A percentile compares a stretch with the other conserved stretches of the same genome.
These are phyloP conservation scores for Pteria penguin DNA, from an alignment of 2,888 invertebrate species.

Conservation along the genomic window DNA sequence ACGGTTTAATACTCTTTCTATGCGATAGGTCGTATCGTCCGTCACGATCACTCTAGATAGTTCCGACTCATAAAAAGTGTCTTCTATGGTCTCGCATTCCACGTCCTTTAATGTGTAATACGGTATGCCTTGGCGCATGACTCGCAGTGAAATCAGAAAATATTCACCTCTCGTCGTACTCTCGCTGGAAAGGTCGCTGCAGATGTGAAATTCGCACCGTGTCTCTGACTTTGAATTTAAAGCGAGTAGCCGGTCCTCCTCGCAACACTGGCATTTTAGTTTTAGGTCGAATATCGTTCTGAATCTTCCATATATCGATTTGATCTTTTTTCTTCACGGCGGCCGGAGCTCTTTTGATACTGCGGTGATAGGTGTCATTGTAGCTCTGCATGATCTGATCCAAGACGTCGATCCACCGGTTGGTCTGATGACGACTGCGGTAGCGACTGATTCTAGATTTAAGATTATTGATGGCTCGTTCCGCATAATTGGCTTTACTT, in stretches of 20 bases:
- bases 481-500: conserved; percentile 4
- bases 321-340: conserved; percentile 35
- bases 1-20: not conserved
- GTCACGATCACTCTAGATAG: not conserved
- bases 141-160: no score
- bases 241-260: not conserved
- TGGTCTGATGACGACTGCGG: conserved; percentile 36
- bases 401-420: conserved; percentile 33
- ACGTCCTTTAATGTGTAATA: no score
- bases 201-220: no score
- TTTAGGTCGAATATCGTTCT: no score
- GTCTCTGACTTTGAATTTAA: conserved; percentile 22
- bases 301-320: no score
- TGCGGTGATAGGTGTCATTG: no score
- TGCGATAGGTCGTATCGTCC: not conserved
- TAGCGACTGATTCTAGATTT: conserved; percentile 38
- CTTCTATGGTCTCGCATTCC: not conserved
- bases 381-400: no score
- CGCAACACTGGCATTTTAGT: no score
- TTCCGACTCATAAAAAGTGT: not conserved
- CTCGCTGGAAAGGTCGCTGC: no score
- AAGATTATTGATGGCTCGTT: conserved; percentile 18
- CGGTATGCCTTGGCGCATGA: no score
- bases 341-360: conserved; percentile 37
- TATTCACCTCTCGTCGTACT: no score